Evolutionary conservation across 1,140 invertebrate species (phyloP).

Genomic region (Drosophila jambulina): DNA sequence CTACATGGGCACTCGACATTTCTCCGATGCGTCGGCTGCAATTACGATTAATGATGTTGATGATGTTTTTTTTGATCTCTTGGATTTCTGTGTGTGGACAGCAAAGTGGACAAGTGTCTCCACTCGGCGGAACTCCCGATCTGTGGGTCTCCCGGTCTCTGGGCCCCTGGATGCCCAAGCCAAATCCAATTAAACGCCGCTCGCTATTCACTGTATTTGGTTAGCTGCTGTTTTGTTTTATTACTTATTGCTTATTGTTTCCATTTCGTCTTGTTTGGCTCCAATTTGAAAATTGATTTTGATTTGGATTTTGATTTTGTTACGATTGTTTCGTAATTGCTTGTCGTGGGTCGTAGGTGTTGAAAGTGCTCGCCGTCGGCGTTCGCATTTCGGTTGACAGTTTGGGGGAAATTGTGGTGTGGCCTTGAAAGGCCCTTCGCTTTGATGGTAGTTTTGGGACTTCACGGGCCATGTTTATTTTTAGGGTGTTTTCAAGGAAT

Average conservation of each 20-base stretch:
- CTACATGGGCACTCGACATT: constrained; percentile 44
- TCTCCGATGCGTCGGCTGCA: constrained; percentile 67
- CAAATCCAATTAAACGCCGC: constrained; percentile 55
- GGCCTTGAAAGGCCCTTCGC: constrained; percentile 62
- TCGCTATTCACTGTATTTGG: constrained; percentile 61
- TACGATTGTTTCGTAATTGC: constrained; percentile 75
- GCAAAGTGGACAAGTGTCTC: constrained; percentile 69
- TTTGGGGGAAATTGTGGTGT: constrained; percentile 31
- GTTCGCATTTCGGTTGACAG: constrained; percentile 56
- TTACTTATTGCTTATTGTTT: constrained; percentile 39
- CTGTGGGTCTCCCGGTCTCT: constrained; percentile 28
- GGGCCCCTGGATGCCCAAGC: constrained; percentile 5
- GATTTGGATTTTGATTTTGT: constrained; percentile 44
- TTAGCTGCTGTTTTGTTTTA: constrained; percentile 62
- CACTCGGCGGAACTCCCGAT: constrained; percentile 17
- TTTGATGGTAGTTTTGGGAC: constrained; percentile 26
- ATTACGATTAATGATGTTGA: constrained; percentile 69
- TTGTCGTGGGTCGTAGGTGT: constrained; percentile 61
- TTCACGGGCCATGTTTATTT: constrained; percentile 13
- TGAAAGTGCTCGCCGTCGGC: constrained; percentile 49
- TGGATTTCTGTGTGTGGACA: constrained; percentile 59
- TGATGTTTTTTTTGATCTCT: constrained; percentile 1
- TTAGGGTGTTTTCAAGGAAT: not conserved
- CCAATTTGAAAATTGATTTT: constrained; percentile 70
- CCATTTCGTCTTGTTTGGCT: constrained; percentile 49